Evolutionary conservation across 2,888 invertebrate genomes (phyloP).

Genomic region (Elegia similella): DNA sequence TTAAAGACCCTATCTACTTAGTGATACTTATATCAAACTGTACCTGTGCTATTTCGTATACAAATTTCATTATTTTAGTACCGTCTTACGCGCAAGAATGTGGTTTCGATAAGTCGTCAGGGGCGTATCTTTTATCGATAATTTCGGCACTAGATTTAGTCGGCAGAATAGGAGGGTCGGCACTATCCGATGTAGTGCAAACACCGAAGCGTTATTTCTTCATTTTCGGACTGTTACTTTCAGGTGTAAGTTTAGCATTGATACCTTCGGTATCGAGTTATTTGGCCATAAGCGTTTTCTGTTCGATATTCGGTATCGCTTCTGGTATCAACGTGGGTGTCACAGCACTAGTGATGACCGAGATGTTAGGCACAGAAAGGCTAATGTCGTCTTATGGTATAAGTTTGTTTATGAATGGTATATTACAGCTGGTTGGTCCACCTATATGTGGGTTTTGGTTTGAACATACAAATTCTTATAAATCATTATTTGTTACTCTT

Average conservation of each 20-base stretch:
- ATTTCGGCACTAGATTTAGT: slow-evolving; percentile 91
- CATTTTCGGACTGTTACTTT: slow-evolving; percentile 88
- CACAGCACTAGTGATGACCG: slow-evolving; percentile 93
- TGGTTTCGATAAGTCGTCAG: slow-evolving; percentile 86
- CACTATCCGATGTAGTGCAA: slow-evolving; percentile 87
- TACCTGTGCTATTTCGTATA: slow-evolving; percentile 92
- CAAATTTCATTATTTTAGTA: slow-evolving; percentile 91
- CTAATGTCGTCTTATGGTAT: slow-evolving; percentile 93
- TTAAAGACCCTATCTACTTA: slow-evolving; percentile 90
- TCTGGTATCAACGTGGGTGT: slow-evolving; percentile 93
- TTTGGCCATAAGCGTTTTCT: slow-evolving; percentile 84
- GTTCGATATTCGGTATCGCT: slow-evolving; percentile 89
- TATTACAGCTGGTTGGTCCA: slow-evolving; percentile 90
- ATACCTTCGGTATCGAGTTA: slow-evolving; percentile 87
- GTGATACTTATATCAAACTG: slow-evolving; percentile 92
- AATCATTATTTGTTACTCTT: slow-evolving; percentile 87
- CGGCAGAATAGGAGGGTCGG: slow-evolving; percentile 92
- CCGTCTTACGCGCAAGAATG: slow-evolving; percentile 88
- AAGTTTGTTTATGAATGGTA: slow-evolving; percentile 91
- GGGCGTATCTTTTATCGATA: slow-evolving; percentile 88
- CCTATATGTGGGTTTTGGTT: slow-evolving; percentile 90
- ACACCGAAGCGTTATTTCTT: slow-evolving; percentile 93
- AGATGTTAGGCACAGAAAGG: slow-evolving; percentile 92
- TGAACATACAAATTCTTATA: slow-evolving; percentile 84
- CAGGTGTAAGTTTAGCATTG: slow-evolving; percentile 87